Base-by-base conservation (phyloP, 2,113 vertebrate genomes). In the Syrrhaptes paradoxus region DNA sequence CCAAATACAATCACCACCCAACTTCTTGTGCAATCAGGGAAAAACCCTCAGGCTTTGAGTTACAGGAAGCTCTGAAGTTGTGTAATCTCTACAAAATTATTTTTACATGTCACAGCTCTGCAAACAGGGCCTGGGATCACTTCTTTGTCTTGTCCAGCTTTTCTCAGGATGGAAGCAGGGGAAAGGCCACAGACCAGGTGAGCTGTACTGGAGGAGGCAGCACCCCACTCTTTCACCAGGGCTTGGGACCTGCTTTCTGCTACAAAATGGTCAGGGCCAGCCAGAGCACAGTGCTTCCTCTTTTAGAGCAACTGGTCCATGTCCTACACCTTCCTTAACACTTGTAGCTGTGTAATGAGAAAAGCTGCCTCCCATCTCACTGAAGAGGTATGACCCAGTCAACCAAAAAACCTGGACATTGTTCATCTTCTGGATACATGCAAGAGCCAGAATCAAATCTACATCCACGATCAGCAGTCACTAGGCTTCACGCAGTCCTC, bases 1-100 rank as follows among this genome's bases (percentile, higher is more conserved):
- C 62, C 81, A 36, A 11, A 59, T 2, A 13, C 0, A n/a, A 79
- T 41, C 61, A 67, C 76, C 91, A 55, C 76, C 80, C 80, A 61
- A 55, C 19, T 55, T 41, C 92, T 96, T 97, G 70, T 67, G 95
- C 95, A 97, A 97, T 45, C 72, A 46, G 87, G 91, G 77, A 55
- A 88, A 84, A 32, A 0, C 2, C 83, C 45, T n/a, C 25, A 36
- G 51, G 93, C 68, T 77, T 8, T n/a, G 61, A 71, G 3, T 96
- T 96, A 91, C 90, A 46, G 94, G 95, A 96, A 97, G 66, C 31
- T 7, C 49, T 0, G 6, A 46, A 24, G 74, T 94, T 95, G 89
- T 67, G 94, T 15, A 96, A 96, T 20, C 17, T 43, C 57, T 31
- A 4, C 21, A 18, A 1, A 87, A 72, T 7, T 24, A 72, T 49